Evolutionary conservation across 2,113 vertebrate genomes (phyloP), one percentile per base, ranked within the genome.

Genomic region (Tautogolabrus adspersus): DNA sequence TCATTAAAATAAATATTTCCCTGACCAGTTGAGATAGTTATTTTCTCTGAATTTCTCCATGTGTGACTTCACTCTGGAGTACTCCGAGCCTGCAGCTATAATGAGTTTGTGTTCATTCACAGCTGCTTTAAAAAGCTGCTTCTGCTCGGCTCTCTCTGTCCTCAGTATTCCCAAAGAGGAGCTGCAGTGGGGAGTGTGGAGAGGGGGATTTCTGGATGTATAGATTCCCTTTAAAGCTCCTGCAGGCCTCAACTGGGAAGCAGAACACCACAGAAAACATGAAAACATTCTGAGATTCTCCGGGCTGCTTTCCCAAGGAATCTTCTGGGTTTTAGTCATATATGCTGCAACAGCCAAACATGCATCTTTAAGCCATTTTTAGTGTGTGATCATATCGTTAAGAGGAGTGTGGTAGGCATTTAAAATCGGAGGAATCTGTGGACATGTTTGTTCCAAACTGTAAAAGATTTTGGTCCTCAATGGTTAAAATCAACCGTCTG

Each of bases 221-320:
- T 16, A 30, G 57, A 58, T 62, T 73, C 61, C 60, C 47, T 76
- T 75, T 73, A 59, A 75, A 79, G 52, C 42, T 44, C 22, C 56
- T n/a, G 42, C n/a, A 42, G 40, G 67, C 16, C n/a, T 72, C 47
- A 30, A 58, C 30, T 75, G 30, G 26, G 18, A 59, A 54, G 19
- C 1, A 21, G 2, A 11, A 30, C 5, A 56, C 10, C 2, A 13
- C 37, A 55, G 59, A 18, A 26, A 15, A 30, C 23, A 26, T 11
- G 0, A 9, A 23, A 15, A 26, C 10, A 16, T 26, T 4, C 26
- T 34, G 52, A 61, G 37, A 37, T 26, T 63, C 63, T 3, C 7
- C 30, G 6, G 51, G 18, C 37, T 15, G 21, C 3, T 7, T 37
- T 6, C 8, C 6, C 13, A 9, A 19, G 18, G 22, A 12, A 49